Conservation (phyloP, 2,888 invertebrate species). For the Barypeithes pellucidus region DNA sequence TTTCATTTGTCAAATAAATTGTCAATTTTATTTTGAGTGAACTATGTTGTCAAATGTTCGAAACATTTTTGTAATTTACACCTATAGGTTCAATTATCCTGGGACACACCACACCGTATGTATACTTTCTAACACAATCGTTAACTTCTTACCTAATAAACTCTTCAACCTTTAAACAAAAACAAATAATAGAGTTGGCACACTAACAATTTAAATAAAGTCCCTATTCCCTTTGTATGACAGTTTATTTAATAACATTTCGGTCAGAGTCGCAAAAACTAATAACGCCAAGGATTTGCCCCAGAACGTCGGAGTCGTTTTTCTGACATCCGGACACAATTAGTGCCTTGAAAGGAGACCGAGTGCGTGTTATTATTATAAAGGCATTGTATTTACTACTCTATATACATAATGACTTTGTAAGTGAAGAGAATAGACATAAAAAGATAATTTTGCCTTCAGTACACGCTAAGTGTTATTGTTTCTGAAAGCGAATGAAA, state of each 20-base stretch:
- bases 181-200: slow-evolving; percentile 27
- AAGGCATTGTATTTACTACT: slow-evolving; percentile 14
- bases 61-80: no score
- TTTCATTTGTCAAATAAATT: no score
- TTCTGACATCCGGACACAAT: slow-evolving; percentile 17
- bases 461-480: not conserved
- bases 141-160: not conserved
- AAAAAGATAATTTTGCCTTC: slow-evolving; percentile 5
- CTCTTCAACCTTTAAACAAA: not conserved
- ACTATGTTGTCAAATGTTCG: no score
- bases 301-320: slow-evolving; percentile 10
- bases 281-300: slow-evolving; percentile 35
- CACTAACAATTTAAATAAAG: slow-evolving; percentile 18
- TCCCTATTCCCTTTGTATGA: slow-evolving; percentile 33
- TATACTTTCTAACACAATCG: not conserved
- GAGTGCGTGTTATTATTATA: slow-evolving; percentile 13
- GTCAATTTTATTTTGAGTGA: no score
- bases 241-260: slow-evolving; percentile 40
- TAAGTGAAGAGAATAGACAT: not conserved
- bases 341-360: slow-evolving; percentile 4
- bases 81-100: no score
- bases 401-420: slow-evolving; percentile 15
- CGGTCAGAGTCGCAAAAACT: slow-evolving; percentile 29
- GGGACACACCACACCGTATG: no score
- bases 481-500: not conserved